phyloP scores from a whole-genome alignment of 2,888 invertebrate species.

The Chrysolina americana region DNA sequence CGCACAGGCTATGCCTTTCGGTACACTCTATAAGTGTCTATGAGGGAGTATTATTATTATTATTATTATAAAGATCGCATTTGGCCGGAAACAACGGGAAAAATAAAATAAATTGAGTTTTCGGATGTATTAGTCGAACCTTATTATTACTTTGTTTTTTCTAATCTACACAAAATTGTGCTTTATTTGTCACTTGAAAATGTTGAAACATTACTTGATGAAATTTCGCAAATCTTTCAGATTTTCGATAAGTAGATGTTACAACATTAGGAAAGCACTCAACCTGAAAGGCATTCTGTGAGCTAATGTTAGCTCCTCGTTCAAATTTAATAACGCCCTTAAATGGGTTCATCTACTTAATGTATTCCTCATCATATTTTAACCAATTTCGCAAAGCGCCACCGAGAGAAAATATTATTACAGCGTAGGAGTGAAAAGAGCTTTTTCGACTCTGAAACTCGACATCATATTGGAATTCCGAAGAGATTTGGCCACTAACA shows the following conservation, averaged over 20 bases:
- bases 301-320: slow-evolving; percentile 32
- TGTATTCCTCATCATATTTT: slow-evolving; percentile 33
- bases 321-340: slow-evolving; percentile 34
- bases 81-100: no score
- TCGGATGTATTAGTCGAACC: no score
- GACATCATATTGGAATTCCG: slow-evolving; percentile 4
- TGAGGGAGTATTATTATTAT: no score
- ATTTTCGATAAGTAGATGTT: slow-evolving; percentile 27
- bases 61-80: no score
- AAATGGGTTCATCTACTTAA: slow-evolving; percentile 34
- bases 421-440: slow-evolving; percentile 17
- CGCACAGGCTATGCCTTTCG: no score
- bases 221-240: not conserved
- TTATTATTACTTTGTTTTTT: no score
- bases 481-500: not conserved
- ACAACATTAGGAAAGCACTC: slow-evolving; percentile 31
- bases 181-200: no score
- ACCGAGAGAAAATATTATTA: slow-evolving; percentile 25
- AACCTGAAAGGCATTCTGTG: slow-evolving; percentile 28
- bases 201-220: no score
- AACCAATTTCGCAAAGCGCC: slow-evolving; percentile 24
- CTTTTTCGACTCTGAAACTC: slow-evolving; percentile 7
- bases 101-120: no score
- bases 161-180: no score
- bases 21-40: no score